A percentile compares a stretch with the other conserved stretches of the same genome.
Conservation (phyloP, 2,888 invertebrate genomes). For the Actias luna region DNA sequence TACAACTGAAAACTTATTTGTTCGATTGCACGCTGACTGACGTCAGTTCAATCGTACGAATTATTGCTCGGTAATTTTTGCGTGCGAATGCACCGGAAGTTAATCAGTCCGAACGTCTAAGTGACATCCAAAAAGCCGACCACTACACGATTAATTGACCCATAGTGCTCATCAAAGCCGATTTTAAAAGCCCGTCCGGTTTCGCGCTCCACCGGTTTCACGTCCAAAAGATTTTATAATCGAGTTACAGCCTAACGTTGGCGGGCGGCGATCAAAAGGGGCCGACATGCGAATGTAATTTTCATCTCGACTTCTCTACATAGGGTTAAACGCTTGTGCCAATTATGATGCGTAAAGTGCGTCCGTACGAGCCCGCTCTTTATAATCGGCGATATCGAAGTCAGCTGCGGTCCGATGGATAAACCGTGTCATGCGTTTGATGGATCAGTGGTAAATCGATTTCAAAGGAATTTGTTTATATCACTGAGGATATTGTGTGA, state of each 20-base stretch:
- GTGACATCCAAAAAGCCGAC: conserved; percentile 1
- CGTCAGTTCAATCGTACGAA: background rate
- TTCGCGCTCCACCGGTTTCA: conserved; percentile 26
- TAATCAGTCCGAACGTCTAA: background rate
- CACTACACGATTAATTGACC: conserved; percentile 10
- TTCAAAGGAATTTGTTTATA: conserved; percentile 25
- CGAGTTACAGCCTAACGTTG: conserved; percentile 63
- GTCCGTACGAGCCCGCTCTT: conserved; percentile 46
- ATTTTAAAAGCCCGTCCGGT: conserved; percentile 20
- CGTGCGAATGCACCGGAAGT: background rate
- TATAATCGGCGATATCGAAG: conserved; percentile 47
- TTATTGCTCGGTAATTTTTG: background rate
- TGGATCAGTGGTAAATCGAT: conserved; percentile 35
- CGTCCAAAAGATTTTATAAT: conserved; percentile 54
- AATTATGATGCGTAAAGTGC: conserved; percentile 77
- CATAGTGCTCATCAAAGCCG: conserved; percentile 10
- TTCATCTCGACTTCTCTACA: conserved; percentile 73
- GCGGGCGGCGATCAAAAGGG: conserved; percentile 69
- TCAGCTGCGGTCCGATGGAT: conserved; percentile 40
- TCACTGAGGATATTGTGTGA: conserved; percentile 1
- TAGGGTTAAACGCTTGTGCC: conserved; percentile 65
- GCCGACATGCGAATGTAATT: conserved; percentile 68
- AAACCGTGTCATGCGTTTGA: conserved; percentile 45
- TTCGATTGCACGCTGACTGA: background rate
- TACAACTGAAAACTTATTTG: background rate